Conservation (phyloP, 2,888 invertebrate species). For the Caenorhabditis japonica region DNA sequence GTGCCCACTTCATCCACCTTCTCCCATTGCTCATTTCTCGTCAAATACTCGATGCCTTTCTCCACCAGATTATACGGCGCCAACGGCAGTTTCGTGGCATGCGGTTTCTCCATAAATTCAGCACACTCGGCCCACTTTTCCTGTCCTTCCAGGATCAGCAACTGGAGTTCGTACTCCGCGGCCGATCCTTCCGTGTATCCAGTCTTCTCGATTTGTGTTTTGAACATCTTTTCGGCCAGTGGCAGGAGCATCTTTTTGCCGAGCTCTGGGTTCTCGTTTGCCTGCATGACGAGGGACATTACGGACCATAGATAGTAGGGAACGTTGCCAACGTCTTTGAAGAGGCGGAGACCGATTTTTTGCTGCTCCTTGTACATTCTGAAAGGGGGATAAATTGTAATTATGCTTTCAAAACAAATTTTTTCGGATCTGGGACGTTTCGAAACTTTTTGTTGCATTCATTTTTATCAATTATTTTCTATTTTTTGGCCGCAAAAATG, state of each 20-base stretch:
- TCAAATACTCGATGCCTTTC: conserved; percentile 14
- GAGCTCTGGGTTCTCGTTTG: conserved; percentile 76
- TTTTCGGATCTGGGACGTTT: too few relatives aligned
- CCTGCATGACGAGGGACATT: conserved; percentile 94
- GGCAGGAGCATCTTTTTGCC: conserved; percentile 85
- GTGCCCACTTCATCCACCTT: conserved; percentile 13
- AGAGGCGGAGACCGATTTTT: conserved; percentile 88
- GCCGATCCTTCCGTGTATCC: conserved; percentile 26
- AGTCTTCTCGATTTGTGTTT: conserved; percentile 84
- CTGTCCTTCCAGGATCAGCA: conserved; percentile 86
- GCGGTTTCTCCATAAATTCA: conserved; percentile 12
- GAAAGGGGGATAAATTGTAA: conserved; percentile 2
- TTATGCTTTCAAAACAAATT: too few relatives aligned
- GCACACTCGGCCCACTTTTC: conserved; percentile 81
- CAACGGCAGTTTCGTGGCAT: conserved; percentile 13
- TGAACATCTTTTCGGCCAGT: conserved; percentile 93
- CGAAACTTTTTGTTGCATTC: not conserved
- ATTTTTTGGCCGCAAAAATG: not conserved
- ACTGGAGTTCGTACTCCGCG: conserved; percentile 87
- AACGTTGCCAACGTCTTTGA: conserved; percentile 91
- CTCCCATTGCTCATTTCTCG: conserved; percentile 14
- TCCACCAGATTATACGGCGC: conserved; percentile 34
- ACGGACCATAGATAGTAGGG: conserved; percentile 98
- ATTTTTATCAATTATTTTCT: conserved; percentile 6
- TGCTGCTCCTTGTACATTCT: conserved; percentile 68